These are phyloP conservation scores for Crotalus adamanteus DNA, from an alignment of 2,797 vertebrate genomes.

Conservation along the genomic window DNA sequence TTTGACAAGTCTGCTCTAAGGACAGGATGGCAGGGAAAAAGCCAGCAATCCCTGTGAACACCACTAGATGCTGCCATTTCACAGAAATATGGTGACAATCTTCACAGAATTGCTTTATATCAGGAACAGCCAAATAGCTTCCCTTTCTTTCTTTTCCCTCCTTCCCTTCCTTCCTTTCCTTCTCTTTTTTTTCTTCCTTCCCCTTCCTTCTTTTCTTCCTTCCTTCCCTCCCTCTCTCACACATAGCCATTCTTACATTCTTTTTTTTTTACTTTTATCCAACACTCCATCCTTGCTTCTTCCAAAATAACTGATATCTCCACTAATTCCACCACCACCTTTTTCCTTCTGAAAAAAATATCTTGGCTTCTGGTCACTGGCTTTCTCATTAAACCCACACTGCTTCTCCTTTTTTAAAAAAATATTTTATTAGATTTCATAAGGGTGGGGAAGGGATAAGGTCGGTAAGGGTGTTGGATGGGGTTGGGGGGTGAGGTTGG, in stretches of 20 bases:
- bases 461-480: too few relatives aligned
- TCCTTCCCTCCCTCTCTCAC: too few relatives aligned
- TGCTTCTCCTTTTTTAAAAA: not conserved
- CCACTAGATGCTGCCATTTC: not conserved
- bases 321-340: not conserved
- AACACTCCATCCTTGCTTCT: not conserved
- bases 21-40: not conserved
- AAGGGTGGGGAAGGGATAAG: too few relatives aligned
- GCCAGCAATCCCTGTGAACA: not conserved
- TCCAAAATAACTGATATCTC: not conserved
- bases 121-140: not conserved
- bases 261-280: not conserved
- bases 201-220: rapidly evolving
- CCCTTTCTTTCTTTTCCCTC: not conserved
- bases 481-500: too few relatives aligned
- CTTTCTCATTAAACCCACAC: not conserved
- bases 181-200: too few relatives aligned
- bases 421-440: too few relatives aligned
- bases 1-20: too few relatives aligned
- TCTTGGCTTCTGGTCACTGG: not conserved
- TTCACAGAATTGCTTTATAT: not conserved
- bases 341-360: not conserved
- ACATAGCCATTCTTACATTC: not conserved
- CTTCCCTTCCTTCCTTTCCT: not conserved
- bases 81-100: not conserved